Conservation (phyloP, 2,113 vertebrate species). For the Oryzias curvinotus region DNA sequence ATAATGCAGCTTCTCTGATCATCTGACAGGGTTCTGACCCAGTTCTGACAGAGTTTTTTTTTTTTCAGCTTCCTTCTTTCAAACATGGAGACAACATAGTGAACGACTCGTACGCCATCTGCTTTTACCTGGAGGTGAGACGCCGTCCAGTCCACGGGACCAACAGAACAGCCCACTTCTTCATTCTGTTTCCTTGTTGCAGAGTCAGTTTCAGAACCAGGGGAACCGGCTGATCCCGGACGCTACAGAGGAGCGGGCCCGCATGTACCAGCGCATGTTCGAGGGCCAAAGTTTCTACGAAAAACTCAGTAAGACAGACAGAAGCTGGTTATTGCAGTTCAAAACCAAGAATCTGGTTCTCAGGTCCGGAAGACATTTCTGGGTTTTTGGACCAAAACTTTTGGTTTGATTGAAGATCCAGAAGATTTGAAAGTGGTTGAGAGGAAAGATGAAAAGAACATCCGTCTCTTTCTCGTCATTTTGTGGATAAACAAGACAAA, state of each 20-base stretch:
- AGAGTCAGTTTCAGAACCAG: conserved; percentile 75
- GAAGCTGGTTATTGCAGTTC: neutral
- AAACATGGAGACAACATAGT: conserved; percentile 68
- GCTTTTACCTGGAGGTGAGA: conserved; percentile 78
- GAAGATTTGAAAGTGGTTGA: no score
- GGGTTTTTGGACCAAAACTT: neutral
- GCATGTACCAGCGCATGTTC: conserved; percentile 75
- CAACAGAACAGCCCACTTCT: neutral
- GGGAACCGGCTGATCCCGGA: conserved; percentile 73
- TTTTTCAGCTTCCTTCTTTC: conserved; percentile 71
- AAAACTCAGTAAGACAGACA: conserved; percentile 66
- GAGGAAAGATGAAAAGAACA: no score
- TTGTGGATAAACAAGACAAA: neutral
- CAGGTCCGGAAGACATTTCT: neutral
- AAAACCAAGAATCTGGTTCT: neutral
- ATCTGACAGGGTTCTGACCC: no score
- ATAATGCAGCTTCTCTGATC: no score
- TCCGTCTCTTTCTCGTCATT: neutral
- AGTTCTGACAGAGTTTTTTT: neutral
- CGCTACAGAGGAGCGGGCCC: conserved; percentile 54
- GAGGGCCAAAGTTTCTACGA: conserved; percentile 69
- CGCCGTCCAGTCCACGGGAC: neutral
- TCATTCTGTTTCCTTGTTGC: neutral
- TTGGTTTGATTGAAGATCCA: no score
- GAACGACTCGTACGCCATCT: conserved; percentile 76